Base-by-base conservation (phyloP, 1,140 invertebrate genomes). In the Centruroides vittatus region DNA sequence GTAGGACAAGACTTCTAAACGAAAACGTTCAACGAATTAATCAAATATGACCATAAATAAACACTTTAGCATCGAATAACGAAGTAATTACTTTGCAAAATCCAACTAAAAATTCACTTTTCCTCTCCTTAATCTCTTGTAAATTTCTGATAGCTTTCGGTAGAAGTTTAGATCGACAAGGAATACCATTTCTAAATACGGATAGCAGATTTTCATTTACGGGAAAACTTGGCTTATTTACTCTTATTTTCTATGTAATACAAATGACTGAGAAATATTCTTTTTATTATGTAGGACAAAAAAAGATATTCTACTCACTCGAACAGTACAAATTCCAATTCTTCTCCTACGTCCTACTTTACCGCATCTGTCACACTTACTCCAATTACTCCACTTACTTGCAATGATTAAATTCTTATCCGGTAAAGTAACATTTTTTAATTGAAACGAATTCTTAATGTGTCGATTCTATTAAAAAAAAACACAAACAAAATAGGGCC, bases 31-130 rank as follows among this genome's bases (percentile, higher is more conserved):
- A 0, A 23, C 23, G 23, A 23, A 41, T 41, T 41, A 41, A 41
- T 41, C 5, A 5, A 41, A 8, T 41, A 41, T 6, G 8, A 41
- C 8, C 41, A 41, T 6, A 41, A 8, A 41, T 6, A 41, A 41
- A 41, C 8, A 41, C 41, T 41, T n/a, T 41, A 8, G 8, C 8
- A 41, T 41, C 41, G 8, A 41, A 41, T 41, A 41, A 41, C 3
- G 41, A 0, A 41, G 41, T 2, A 41, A 6, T 59, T 57, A 65
- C 64, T 36, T 65, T 61, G 35, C 64, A 65, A 41, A 65, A 65
- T 35, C 60, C 60, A 41, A 65, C 50, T 47, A 62, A 41, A 56
- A 60, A 61, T 60, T 65, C 64, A 50, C 52, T 62, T 49, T 59
- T 60, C n/a, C 13, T 50, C 11, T 52, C 53, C 4, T 56, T 23